Conservation (phyloP, 2,888 invertebrate genomes). For the Dromius quadrimaculatus region DNA sequence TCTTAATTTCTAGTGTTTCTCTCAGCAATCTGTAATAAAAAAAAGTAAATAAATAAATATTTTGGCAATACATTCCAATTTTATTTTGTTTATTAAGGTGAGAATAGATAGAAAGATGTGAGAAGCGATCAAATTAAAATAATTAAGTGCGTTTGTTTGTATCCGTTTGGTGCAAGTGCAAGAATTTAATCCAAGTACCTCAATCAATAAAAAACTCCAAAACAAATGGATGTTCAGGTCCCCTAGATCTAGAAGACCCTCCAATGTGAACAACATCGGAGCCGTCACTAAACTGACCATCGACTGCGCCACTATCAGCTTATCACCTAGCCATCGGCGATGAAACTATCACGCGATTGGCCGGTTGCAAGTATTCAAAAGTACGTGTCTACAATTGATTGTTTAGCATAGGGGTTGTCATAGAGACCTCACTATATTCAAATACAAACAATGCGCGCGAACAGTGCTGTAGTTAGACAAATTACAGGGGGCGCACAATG, state of each 20-base stretch:
- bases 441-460: conserved; percentile 63
- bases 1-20: conserved; percentile 9
- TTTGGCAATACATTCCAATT: neutral
- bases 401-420: conserved; percentile 62
- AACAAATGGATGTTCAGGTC: neutral
- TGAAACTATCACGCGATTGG: conserved; percentile 62
- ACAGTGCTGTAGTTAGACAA: conserved; percentile 4
- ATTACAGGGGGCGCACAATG: conserved; percentile 4
- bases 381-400: conserved; percentile 67
- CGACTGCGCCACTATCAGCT: conserved; percentile 63
- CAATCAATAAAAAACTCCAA: neutral
- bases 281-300: conserved; percentile 64
- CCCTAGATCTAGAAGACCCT: neutral
- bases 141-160: no score
- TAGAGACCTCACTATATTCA: conserved; percentile 60
- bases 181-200: conserved; percentile 8
- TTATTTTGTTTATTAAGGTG: neutral
- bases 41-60: conserved; percentile 5
- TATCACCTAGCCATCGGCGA: conserved; percentile 62
- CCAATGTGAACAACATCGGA: conserved; percentile 45
- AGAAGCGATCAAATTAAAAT: neutral
- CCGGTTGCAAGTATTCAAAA: conserved; percentile 59
- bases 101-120: neutral
- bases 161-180: no score
- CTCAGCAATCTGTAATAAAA: conserved; percentile 43